phyloP scores from a whole-genome alignment of 2,113 vertebrate species.

The Antigone vipio region DNA sequence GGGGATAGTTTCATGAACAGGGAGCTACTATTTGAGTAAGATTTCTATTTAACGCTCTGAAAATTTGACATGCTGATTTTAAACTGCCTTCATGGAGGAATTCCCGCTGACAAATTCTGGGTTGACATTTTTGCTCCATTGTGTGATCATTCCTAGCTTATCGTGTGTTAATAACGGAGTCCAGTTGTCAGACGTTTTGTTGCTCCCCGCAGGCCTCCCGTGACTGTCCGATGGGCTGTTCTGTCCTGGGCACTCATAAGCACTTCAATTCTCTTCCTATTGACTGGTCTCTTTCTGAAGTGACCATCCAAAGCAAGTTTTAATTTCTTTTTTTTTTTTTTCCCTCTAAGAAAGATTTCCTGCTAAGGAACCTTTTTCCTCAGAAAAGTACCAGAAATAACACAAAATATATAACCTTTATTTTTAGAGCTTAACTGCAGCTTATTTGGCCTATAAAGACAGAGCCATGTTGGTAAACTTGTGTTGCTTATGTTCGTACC shows the following conservation, averaged over 20 bases:
- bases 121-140: neutral
- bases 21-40: neutral
- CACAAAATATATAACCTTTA: neutral
- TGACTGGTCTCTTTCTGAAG: neutral
- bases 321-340: neutral
- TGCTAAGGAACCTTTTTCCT: neutral
- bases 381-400: neutral
- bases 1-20: neutral
- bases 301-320: neutral
- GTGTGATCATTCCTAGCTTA: neutral
- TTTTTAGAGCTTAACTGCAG: neutral
- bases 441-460: neutral
- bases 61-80: neutral
- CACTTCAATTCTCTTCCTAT: neutral
- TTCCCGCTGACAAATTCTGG: neutral
- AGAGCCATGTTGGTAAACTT: neutral
- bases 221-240: neutral
- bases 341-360: neutral
- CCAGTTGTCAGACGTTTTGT: neutral
- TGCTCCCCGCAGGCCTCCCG: neutral
- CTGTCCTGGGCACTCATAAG: neutral
- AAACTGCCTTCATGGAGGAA: neutral
- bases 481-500: neutral
- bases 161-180: constrained; percentile 5
- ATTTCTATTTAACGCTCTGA: neutral